Conservation (phyloP, 2,888 invertebrate species). For the Leptopterna dolabrata region DNA sequence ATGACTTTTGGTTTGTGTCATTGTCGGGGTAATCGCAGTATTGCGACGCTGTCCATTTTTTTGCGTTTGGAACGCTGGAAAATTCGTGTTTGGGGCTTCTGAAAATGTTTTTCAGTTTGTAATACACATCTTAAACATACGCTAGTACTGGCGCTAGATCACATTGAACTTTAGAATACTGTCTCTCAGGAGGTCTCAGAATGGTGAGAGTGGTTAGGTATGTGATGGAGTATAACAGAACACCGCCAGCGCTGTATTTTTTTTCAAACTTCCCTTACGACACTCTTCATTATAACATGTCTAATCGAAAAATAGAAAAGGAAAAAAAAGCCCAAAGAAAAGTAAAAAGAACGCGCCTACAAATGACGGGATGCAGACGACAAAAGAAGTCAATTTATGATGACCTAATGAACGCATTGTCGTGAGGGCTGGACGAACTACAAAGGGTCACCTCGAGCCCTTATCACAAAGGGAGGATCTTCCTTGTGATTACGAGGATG, state of each 20-base stretch:
- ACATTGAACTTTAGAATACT: too few species aligned
- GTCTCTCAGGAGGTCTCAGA: too few species aligned
- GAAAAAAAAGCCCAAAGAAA: neutral
- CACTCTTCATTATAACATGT: slow-evolving; percentile 20
- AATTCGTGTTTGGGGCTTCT: too few species aligned
- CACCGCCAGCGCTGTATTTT: neutral
- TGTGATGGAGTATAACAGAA: neutral
- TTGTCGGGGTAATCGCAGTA: too few species aligned
- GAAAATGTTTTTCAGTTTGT: too few species aligned
- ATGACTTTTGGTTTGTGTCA: too few species aligned
- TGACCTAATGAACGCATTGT: slow-evolving; percentile 49
- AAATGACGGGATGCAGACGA: neutral
- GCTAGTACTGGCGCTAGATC: too few species aligned
- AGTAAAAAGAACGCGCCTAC: neutral
- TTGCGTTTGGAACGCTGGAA: too few species aligned
- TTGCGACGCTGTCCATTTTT: too few species aligned
- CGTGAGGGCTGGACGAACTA: neutral
- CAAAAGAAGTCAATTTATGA: slow-evolving; percentile 46
- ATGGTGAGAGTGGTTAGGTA: too few species aligned
- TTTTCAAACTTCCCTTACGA: slow-evolving; percentile 5
- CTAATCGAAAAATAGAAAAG: neutral
- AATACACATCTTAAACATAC: too few species aligned
- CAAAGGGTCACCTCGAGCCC: slow-evolving; percentile 1
- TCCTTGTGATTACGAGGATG: neutral
- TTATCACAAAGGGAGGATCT: slow-evolving; percentile 24